phyloP scores from a whole-genome alignment of 2,113 vertebrate species.

The Dicaeum eximium region DNA sequence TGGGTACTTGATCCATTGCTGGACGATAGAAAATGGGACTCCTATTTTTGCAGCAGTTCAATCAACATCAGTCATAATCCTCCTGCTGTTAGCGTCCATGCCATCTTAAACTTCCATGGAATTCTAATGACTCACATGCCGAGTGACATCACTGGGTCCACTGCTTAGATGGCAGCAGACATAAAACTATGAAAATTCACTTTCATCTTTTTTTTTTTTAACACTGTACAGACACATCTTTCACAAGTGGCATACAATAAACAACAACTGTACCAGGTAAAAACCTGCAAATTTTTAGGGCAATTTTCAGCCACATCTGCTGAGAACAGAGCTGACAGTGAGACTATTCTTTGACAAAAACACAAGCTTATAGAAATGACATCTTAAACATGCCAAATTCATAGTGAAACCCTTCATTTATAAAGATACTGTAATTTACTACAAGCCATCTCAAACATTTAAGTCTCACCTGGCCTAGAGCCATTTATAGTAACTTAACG shows the following conservation, averaged over 20 bases:
- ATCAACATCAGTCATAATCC: background rate
- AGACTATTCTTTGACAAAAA: background rate
- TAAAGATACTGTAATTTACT: background rate
- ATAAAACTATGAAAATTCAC: background rate
- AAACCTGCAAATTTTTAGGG: background rate
- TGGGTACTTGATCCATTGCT: background rate
- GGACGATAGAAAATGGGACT: accelerated
- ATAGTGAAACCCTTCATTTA: background rate
- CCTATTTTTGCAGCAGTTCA: background rate
- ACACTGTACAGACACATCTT: background rate
- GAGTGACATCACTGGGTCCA: background rate
- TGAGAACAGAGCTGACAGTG: background rate
- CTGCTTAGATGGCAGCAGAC: background rate
- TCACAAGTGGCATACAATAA: background rate
- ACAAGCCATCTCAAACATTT: background rate
- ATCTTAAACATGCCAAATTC: background rate
- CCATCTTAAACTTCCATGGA: background rate
- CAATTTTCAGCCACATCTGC: background rate
- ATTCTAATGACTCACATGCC: background rate
- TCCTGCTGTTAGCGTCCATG: background rate
- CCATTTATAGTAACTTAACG: background rate
- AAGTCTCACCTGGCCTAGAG: background rate
- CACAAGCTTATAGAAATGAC: background rate
- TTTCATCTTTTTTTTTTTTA: background rate
- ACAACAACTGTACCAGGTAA: background rate